Conservation (phyloP, 2,888 invertebrate species). For the Onchidella celtica region DNA sequence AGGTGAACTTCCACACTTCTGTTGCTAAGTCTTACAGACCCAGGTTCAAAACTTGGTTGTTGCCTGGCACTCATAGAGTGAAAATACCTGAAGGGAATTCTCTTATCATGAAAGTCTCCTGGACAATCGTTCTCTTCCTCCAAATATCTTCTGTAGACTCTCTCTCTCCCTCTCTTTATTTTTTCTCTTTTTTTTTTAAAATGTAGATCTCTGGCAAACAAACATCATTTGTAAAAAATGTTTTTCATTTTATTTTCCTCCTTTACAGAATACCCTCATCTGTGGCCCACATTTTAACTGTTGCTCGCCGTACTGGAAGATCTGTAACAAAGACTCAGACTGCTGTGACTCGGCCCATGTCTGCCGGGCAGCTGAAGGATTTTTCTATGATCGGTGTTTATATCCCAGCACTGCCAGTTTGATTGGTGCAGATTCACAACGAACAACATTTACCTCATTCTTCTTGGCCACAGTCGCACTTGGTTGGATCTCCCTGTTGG, state of each 20-base stretch:
- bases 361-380: slow-evolving; percentile 63
- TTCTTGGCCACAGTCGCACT: not conserved
- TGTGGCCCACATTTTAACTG: slow-evolving; percentile 67
- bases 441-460: not conserved
- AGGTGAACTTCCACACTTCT: too few species aligned
- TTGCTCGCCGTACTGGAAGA: slow-evolving; percentile 71
- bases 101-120: too few species aligned
- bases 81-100: too few species aligned
- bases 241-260: not conserved
- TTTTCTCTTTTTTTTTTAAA: not conserved
- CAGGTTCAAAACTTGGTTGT: too few species aligned
- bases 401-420: slow-evolving; percentile 42
- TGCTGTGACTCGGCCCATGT: slow-evolving; percentile 65
- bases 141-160: too few species aligned
- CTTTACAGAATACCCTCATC: slow-evolving; percentile 55
- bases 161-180: not conserved
- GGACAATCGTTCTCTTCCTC: too few species aligned
- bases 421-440: not conserved
- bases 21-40: too few species aligned
- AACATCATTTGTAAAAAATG: not conserved
- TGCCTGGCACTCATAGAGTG: too few species aligned
- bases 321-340: slow-evolving; percentile 60
- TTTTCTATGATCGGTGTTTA: slow-evolving; percentile 67
- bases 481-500: not conserved
- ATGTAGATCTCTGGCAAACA: not conserved